Evolutionary conservation across 1,140 invertebrate species (phyloP).

Genomic region (Heliconius hermathena): DNA sequence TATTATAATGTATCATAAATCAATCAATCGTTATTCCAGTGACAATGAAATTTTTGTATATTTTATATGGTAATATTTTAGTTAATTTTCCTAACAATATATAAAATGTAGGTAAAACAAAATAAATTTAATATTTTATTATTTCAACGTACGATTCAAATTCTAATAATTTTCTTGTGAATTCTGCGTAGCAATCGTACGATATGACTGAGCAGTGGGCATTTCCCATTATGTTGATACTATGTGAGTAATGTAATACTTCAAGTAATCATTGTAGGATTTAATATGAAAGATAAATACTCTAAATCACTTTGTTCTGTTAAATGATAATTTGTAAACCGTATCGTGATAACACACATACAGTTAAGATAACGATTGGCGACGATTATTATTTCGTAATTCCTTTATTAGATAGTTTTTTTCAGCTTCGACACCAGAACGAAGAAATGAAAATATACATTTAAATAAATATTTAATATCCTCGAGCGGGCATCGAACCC

Average conservation of each 20-base stretch:
- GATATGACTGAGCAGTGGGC: background rate
- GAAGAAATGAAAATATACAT: no score
- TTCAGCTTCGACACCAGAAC: no score
- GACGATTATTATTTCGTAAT: background rate
- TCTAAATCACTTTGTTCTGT: background rate
- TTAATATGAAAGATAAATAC: background rate
- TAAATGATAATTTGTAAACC: background rate
- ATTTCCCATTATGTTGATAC: background rate
- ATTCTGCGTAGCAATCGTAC: background rate
- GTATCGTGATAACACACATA: background rate
- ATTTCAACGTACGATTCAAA: no score
- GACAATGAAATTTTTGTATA: no score
- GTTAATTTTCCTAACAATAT: background rate
- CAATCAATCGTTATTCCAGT: no score
- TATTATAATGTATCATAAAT: background rate
- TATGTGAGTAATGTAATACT: background rate
- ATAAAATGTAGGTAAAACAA: no score
- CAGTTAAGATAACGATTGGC: background rate
- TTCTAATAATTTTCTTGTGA: background rate
- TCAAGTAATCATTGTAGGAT: background rate
- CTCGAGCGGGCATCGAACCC: no score
- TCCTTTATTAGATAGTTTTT: background rate
- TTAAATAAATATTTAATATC: no score
- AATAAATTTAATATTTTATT: no score
- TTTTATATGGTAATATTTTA: background rate